These are phyloP conservation scores for Nasonovia ribisnigri DNA, from an alignment of 2,888 invertebrate species.

Conservation along the genomic window DNA sequence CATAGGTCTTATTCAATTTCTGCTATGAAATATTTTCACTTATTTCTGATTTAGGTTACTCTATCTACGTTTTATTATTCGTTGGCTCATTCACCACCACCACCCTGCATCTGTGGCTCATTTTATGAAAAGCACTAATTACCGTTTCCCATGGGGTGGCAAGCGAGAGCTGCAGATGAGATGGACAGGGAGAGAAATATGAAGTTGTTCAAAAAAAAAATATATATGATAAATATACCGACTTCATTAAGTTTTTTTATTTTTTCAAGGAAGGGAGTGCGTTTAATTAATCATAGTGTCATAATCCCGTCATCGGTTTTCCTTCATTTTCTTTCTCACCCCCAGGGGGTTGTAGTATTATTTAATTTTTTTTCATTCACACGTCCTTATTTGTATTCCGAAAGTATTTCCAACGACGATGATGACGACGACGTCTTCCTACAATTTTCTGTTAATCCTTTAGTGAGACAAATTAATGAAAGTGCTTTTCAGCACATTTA, in stretches of 20 bases:
- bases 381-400: conserved; percentile 52
- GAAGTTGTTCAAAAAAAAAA: conserved; percentile 44
- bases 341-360: conserved; percentile 22
- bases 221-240: conserved; percentile 19
- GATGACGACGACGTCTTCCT: background rate
- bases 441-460: conserved; percentile 52
- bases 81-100: background rate
- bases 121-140: conserved; percentile 57
- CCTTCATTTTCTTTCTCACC: conserved; percentile 36
- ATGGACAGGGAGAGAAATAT: conserved; percentile 21
- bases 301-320: conserved; percentile 59
- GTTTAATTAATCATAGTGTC: conserved; percentile 64
- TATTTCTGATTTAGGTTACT: conserved; percentile 23
- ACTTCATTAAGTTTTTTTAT: conserved; percentile 45
- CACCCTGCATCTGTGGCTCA: background rate
- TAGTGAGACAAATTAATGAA: conserved; percentile 56
- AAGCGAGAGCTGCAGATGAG: background rate
- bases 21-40: background rate
- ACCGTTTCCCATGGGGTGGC: conserved; percentile 6
- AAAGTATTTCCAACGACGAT: conserved; percentile 17
- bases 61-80: conserved; percentile 18
- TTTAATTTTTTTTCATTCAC: conserved; percentile 32
- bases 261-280: background rate
- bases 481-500: conserved; percentile 38
- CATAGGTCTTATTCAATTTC: background rate